Evolutionary conservation across 2,888 invertebrate species (phyloP), one percentile per base, ranked within the genome.

Genomic region (Volucella zonaria): DNA sequence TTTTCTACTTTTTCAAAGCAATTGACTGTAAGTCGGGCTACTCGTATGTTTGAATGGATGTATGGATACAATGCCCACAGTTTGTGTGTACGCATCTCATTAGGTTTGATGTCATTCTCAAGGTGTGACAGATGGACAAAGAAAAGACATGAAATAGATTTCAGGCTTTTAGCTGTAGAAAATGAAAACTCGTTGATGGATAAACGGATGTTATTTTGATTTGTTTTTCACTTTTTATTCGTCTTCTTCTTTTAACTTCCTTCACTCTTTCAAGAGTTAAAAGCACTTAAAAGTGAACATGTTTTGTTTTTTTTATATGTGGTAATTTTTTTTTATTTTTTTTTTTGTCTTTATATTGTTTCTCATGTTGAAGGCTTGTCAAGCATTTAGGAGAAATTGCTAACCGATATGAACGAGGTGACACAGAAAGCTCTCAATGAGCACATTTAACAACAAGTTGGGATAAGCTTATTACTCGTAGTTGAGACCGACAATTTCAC

Each of bases 341-440:
- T 49, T 23, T 68, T 52, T 3, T 56, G 9, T 49, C 62, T 62
- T 62, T 49, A 45, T 66, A 61, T 67, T 61, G 31, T 66, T 66
- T 71, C 58, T 59, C 52, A 31, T 61, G 67, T 54, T 66, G 54
- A 62, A 75, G 82, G 82, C 82, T 77, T 82, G 82, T 61, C 76
- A 67, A 71, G 74, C 78, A 54, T 58, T 83, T 58, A 31, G 70
- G 87, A 77, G 87, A 87, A 87, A 87, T 86, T 87, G 75, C 79
- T 77, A 76, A 67, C 79, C 66, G 74, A 87, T 82, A 80, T 85
- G 62, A 81, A 71, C 61, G 43, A 61, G 61, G 71, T 73, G 82
- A 82, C 82, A 82, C 66, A 76, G 61, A 82, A 81, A 82, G 49
- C 47, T 11, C 31, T 4, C 14, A 66, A 38, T 54, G 54, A 11